Conservation (phyloP, 2,797 vertebrate species). For the Falco cherrug region DNA sequence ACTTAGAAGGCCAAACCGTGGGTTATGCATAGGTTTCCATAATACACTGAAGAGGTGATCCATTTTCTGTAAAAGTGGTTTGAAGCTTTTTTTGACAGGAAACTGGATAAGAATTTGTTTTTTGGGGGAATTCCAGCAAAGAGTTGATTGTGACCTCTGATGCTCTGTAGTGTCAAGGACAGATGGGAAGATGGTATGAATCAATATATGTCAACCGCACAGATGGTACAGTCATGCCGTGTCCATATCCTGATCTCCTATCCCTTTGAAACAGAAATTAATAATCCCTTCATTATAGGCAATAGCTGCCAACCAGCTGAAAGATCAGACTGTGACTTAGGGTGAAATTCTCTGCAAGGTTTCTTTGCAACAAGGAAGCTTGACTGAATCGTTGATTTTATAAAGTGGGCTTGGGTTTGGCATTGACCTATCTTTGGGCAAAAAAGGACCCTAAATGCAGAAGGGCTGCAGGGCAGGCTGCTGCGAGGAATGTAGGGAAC, state of each 20-base stretch:
- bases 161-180: conserved; percentile 78
- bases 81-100: background rate
- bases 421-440: background rate
- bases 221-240: conserved; percentile 81
- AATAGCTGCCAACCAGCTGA: conserved; percentile 77
- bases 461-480: background rate
- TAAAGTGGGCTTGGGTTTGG: background rate
- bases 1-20: conserved; percentile 14
- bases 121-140: conserved; percentile 73
- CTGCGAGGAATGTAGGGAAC: background rate
- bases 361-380: background rate
- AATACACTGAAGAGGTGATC: conserved; percentile 17
- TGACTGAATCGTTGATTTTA: background rate
- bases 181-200: conserved; percentile 82
- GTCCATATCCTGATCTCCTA: conserved; percentile 78
- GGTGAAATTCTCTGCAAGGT: conserved; percentile 28
- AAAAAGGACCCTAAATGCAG: background rate
- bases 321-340: conserved; percentile 56
- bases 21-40: background rate
- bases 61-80: conserved; percentile 52
- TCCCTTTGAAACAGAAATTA: conserved; percentile 79
- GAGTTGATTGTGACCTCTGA: conserved; percentile 76
- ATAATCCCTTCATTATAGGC: conserved; percentile 79
- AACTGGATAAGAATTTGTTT: conserved; percentile 61
- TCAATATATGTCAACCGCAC: conserved; percentile 80